Base-by-base conservation (phyloP, 2,797 vertebrate species). In the Myoxocephalus aenaeus region DNA sequence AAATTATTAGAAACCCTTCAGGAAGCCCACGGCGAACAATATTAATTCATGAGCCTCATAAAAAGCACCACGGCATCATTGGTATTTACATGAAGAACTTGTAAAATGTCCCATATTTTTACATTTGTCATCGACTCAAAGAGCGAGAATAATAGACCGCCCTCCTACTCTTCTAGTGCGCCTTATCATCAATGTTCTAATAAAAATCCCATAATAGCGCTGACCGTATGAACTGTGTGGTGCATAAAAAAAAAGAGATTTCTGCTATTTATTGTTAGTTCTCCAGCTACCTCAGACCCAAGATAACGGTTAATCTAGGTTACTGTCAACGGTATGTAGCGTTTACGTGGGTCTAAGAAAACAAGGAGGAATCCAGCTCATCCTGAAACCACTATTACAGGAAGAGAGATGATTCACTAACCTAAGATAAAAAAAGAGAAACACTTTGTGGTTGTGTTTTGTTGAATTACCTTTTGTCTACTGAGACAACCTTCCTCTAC, bases 291-390 rank as follows among this genome's bases (percentile, higher is more conserved):
- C 18, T 66, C 38, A 40, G 64, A 56, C 25, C 50, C 40, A 5
- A 69, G 68, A 82, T 84, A n/a, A 83, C 18, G 18, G 34, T 75
- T 71, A 38, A 84, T 81, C 75, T 44, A 15, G 61, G 70, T 79
- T 83, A 53, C 77, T 65, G 77, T 82, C 75, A 77, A 72, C 46
- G 53, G 14, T 11, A 73, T n/a, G 29, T 50, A 25, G 69, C 20
- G 12, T 83, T 86, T 75, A 81, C 70, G 59, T 50, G 68, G 71
- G 40, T 89, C 70, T 75, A 59, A 78, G 78, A 83, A 83, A 88
- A 89, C 83, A 83, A 65, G 29, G 3, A 65, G 67, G 77, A 73
- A 44, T 82, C 80, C 65, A 71, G 56, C 62, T 87, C 65, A 70
- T 83, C 69, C 54, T 38, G 38, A 36, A 86, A 80, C 69, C 71